Conservation (phyloP, 2,888 invertebrate genomes). For the Pogonocherus hispidulus region DNA sequence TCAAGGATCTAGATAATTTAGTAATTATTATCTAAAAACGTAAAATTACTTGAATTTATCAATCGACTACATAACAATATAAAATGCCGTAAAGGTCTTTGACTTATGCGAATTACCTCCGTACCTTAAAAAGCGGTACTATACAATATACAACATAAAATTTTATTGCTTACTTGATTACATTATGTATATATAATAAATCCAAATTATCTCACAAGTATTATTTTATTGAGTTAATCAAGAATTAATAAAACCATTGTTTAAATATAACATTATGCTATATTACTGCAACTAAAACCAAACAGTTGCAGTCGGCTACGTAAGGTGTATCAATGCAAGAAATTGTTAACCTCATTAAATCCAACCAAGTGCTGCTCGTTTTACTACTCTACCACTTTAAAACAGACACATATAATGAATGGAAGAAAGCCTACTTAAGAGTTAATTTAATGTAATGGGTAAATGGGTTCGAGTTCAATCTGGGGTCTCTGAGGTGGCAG, state of each 20-base stretch:
- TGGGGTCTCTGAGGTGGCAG: conserved; percentile 50
- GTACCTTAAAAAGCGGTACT: too few species aligned
- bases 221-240: too few species aligned
- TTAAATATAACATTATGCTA: not conserved
- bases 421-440: conserved; percentile 49
- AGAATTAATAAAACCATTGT: not conserved
- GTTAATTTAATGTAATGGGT: conserved; percentile 55
- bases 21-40: too few species aligned
- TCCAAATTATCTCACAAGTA: too few species aligned
- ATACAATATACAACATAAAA: too few species aligned
- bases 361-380: conserved; percentile 11
- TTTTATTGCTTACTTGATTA: too few species aligned
- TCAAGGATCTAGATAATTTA: too few species aligned
- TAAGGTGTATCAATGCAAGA: conserved; percentile 15
- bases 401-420: conserved; percentile 37
- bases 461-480: conserved; percentile 50
- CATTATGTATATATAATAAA: too few species aligned
- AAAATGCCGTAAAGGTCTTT: too few species aligned
- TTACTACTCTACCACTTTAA: conserved; percentile 26
- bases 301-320: not conserved
- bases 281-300: not conserved
- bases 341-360: conserved; percentile 21
- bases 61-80: too few species aligned
- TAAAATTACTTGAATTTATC: too few species aligned
- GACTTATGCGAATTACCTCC: too few species aligned